phyloP scores from a whole-genome alignment of 2,888 invertebrate species.

The Himalopsyche japonica region DNA sequence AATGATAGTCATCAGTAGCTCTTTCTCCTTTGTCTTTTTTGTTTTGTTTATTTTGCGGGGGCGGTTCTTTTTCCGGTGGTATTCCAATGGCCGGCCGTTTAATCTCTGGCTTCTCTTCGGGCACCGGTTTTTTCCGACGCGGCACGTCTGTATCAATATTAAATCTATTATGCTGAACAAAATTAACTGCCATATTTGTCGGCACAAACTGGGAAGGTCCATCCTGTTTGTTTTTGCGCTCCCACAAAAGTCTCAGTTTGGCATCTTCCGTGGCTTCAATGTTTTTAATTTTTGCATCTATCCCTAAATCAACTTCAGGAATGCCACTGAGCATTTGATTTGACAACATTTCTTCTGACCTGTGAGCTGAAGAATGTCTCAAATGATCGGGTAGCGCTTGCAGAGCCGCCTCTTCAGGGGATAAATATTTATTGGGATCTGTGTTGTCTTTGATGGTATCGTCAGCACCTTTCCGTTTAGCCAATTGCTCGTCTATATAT shows the following conservation, averaged over 20 bases:
- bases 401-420: conserved; percentile 89
- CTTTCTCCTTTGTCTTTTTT: conserved; percentile 79
- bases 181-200: conserved; percentile 97
- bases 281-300: conserved; percentile 97
- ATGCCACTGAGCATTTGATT: conserved; percentile 99
- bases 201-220: conserved; percentile 95
- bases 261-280: conserved; percentile 99
- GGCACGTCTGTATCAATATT: conserved; percentile 78
- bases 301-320: conserved; percentile 99
- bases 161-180: conserved; percentile 96
- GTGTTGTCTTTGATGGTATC: conserved; percentile 54
- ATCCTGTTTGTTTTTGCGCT: conserved; percentile 88
- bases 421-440: conserved; percentile 67
- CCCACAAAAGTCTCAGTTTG: conserved; percentile 88
- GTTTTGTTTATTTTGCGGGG: conserved; percentile 57
- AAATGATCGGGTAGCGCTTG: conserved; percentile 88
- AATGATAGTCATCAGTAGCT: conserved; percentile 96
- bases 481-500: conserved; percentile 75
- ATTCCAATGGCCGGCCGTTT: conserved; percentile 49
- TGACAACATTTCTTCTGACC: conserved; percentile 98
- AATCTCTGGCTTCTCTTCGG: conserved; percentile 58
- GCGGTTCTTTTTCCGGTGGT: conserved; percentile 49
- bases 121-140: conserved; percentile 60
- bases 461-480: conserved; percentile 76
- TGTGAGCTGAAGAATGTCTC: conserved; percentile 79